phyloP scores from a whole-genome alignment of 2,797 vertebrate species.

The Gorsachius magnificus region DNA sequence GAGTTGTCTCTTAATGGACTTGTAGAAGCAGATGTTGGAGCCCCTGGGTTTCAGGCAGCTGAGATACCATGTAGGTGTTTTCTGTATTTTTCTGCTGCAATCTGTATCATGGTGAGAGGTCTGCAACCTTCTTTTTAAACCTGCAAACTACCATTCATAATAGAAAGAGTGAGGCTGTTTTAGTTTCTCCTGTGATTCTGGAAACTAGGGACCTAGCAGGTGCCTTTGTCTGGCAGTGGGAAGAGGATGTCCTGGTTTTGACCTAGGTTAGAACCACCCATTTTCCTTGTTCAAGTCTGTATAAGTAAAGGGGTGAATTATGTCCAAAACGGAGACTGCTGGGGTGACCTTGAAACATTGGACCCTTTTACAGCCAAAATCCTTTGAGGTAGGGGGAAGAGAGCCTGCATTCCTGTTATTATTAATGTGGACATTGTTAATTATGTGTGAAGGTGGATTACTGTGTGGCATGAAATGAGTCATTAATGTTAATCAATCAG shows the following conservation, averaged over 20 bases:
- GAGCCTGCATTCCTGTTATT: not conserved
- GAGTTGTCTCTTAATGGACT: not conserved
- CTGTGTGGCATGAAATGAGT: not conserved
- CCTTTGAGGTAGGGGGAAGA: not conserved
- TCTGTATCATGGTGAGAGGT: not conserved
- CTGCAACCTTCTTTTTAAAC: not conserved
- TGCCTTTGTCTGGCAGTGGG: not conserved
- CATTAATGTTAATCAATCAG: constrained; percentile 20
- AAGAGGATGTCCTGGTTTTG: not conserved
- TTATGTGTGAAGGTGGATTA: constrained; percentile 1
- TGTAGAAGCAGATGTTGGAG: not conserved
- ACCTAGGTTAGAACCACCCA: not conserved
- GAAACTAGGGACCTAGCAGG: not conserved
- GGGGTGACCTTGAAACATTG: not conserved
- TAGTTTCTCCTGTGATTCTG: not conserved
- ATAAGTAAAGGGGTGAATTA: not conserved
- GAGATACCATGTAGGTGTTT: not conserved
- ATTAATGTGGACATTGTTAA: constrained; percentile 14
- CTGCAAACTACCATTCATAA: not conserved
- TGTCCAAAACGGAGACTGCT: not conserved
- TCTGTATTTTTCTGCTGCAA: not conserved
- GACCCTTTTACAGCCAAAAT: not conserved
- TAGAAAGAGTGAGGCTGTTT: not conserved
- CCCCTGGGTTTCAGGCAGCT: not conserved
- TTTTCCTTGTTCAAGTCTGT: not conserved